Base-by-base conservation (phyloP, 2,113 vertebrate genomes). In the Chelonoidis abingdonii region DNA sequence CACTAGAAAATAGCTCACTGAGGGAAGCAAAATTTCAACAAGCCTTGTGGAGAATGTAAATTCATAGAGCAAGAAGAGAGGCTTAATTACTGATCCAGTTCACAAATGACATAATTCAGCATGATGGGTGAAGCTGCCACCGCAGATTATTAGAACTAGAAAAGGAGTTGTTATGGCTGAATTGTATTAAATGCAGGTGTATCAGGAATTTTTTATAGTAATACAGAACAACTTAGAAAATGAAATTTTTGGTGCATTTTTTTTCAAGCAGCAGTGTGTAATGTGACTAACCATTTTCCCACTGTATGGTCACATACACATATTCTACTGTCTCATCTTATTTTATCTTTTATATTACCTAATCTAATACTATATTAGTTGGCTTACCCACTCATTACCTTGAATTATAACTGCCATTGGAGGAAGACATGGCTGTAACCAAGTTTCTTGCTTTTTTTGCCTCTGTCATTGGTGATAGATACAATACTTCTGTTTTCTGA, bases 401-500 rank as follows among this genome's bases (percentile, higher is more conserved):
- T 82, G 2, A 56, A n/a, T 53, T 89, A 0, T 76, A 80, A 69
- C 10, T 76, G 80, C 35, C 35, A 12, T 72, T 83, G 47, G 7
- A 53, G 88, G 41, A 83, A 86, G 41, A 31, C 6, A 78, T 78
- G 83, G 22, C 53, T 59, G 88, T 59, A 89, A 93, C 35, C 84
- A 88, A 16, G 31, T 21, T 96, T 85, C 80, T 80, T 87, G 53
- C 53, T 80, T 53, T 76, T 76, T 49, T 8, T 4, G 57, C 80
- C 72, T 53, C 27, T 90, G 31, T 52, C 56, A 56, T 83, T 92
- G 47, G 35, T 89, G 76, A 75, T 69, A 86, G 81, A 59, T 16
- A 38, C 31, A 75, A 93, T 97, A 93, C 54, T 65, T 95, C 81
- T 57, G 91, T 91, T 50, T 93, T 93, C 93, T 94, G 86, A 87